Evolutionary conservation across 2,797 vertebrate genomes (phyloP), one percentile per base, ranked within the genome.

Genomic region (Lerista edwardsae): DNA sequence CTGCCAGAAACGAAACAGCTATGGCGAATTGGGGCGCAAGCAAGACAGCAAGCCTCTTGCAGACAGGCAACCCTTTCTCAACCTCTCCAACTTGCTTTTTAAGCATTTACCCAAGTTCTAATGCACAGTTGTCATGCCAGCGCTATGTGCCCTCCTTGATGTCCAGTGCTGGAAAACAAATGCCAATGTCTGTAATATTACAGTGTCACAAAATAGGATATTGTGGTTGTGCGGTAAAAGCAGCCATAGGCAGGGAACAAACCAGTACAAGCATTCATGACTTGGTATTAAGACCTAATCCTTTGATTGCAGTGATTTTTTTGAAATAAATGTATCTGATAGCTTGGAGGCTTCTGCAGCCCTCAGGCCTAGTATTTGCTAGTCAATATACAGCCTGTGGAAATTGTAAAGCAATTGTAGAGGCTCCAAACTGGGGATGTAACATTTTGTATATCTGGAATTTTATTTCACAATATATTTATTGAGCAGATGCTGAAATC

Each of bases 401-500:
- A 68, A 79, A 65, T 27, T n/a, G n/a, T n/a, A n/a, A n/a, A n/a
- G 19, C 12, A 77, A 14, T 44, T 80, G 83, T 69, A 61, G 89
- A 57, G 51, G 64, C 80, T 34, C 4, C n/a, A 62, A 23, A 75
- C 82, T 72, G 68, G 57, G 82, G 73, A 65, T 19, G 65, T 75
- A 75, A 62, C 64, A 85, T 87, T 89, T 86, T 85, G 79, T 59
- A 12, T 27, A 51, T 1, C 15, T 9, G 81, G 41, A 21, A 17
- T 86, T 85, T 84, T 75, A 29, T 65, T 86, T 67, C 69, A 64
- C 31, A 83, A 79, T 62, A 36, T 29, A 6, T 55, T 86, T 80
- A 68, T 73, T 62, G 72, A 79, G 76, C 68, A 80, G 47, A 59
- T 47, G 1, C 61, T 77, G 82, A 79, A 84, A 90, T 80, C 44